phyloP scores from a whole-genome alignment of 2,797 vertebrate species.

The Alauda arvensis region DNA sequence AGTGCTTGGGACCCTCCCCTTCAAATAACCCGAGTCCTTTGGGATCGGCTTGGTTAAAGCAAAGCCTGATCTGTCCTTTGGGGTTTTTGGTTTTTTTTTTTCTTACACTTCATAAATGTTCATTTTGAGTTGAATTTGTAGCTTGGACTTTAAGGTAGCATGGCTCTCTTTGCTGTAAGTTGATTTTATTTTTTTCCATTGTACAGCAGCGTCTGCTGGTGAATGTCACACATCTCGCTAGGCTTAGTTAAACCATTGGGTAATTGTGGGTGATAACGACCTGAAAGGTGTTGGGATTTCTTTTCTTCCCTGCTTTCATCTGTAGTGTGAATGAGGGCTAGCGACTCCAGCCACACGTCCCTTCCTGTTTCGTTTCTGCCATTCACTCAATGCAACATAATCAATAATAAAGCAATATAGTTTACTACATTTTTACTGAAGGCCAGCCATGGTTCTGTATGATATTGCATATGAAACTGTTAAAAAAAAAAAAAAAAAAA shows the following conservation, averaged over 20 bases:
- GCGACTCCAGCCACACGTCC: constrained; percentile 71
- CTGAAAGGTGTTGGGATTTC: constrained; percentile 88
- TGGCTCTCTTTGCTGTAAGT: constrained; percentile 89
- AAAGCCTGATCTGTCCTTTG: constrained; percentile 69
- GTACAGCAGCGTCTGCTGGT: constrained; percentile 88
- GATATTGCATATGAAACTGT: constrained; percentile 80
- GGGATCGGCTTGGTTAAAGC: constrained; percentile 69
- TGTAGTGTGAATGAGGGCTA: constrained; percentile 75
- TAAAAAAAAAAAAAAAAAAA: constrained; percentile 61
- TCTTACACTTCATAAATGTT: constrained; percentile 63
- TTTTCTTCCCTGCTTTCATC: constrained; percentile 65
- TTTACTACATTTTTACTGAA: constrained; percentile 77
- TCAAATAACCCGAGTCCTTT: background rate
- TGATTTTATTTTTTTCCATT: constrained; percentile 74
- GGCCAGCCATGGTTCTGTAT: constrained; percentile 81
- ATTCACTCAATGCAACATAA: constrained; percentile 72
- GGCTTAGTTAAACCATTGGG: constrained; percentile 84
- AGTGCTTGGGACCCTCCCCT: background rate
- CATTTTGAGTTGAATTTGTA: constrained; percentile 82
- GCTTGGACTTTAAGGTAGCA: constrained; percentile 99
- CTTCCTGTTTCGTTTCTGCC: constrained; percentile 69
- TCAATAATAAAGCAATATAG: constrained; percentile 80
- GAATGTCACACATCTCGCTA: constrained; percentile 92
- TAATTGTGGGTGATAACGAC: constrained; percentile 85
- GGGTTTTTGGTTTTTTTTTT: constrained; percentile 24